Base-by-base conservation (phyloP, 2,888 invertebrate genomes). In the Nomada hirtipes region DNA sequence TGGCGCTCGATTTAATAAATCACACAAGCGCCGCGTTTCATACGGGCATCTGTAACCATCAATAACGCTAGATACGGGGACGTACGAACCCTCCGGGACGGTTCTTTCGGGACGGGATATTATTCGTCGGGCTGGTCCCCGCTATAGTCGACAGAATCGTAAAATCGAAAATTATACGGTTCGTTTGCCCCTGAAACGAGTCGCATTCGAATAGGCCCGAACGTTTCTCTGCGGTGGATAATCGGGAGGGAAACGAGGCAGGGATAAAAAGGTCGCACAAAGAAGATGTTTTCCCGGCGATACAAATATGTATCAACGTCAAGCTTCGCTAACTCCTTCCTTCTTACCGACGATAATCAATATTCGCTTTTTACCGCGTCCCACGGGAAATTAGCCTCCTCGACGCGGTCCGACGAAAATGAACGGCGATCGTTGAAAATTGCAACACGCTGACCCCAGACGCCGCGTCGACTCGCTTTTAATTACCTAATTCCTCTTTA, bases 401-500 rank as follows among this genome's bases (percentile, higher is more conserved):
- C 36, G 18, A n/a, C 26, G 47, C 15, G 29, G 29, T 42, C 10
- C 3, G 18, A 15, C n/a, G 44, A n/a, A 15, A 44, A 47, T 15
- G 26, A 57, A 20, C 26, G 55, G 68, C 29, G 53, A 65, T 65
- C 47, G 20, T 26, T 26, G 15, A 50, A 44, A 52, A 59, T 67
- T 67, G 42, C 50, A 50, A 23, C 52, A 15, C 23, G 36, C 2
- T 10, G 59, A 26, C 29, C 10, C 15, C 2, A 42, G 18, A 7
- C 13, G 50, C 15, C 2, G 20, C 20, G 20, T 52, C 70, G n/a
- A 18, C 68, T 68, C 47, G 72, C 57, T 82, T 83, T 83, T 81
- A 83, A 83, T 83, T 83, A 78, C 64, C 81, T 68, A 82, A 82
- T 82, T 75, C 82, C 83, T 82, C 78, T 59, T 67, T n/a, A 61